Evolutionary conservation across 2,797 vertebrate species (phyloP), one percentile per base, ranked within the genome.

Genomic region (Onychomys leucogaster): DNA sequence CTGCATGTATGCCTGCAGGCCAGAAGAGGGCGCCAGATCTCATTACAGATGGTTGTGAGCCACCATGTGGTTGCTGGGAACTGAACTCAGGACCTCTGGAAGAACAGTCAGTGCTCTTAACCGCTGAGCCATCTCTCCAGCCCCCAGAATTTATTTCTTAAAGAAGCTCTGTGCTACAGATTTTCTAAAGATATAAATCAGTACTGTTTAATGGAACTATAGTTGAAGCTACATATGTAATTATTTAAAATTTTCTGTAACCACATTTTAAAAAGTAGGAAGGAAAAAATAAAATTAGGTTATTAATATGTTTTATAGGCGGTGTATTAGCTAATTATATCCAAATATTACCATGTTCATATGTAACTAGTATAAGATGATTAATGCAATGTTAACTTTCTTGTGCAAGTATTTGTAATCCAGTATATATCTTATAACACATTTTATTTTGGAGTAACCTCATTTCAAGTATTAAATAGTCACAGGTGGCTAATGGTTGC

Each of bases 231-330:
- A 90, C 9, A 5, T 93, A n/a, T 81, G 19, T 69, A 91, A 49
- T 34, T 84, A 82, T 96, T 96, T 29, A 92, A 89, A 81, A n/a
- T 82, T 88, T 69, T 81, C 6, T 69, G 49, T 89, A 85, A 55
- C 10, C 32, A 73, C 63, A 41, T 87, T 93, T 88, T 46, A 13
- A 71, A 88, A 84, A 94, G 25, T 59, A 75, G 69, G 65, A 86
- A 94, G 25, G 57, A 94, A 95, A 93, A 93, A 41, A 6, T 92
- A n/a, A 89, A 75, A 77, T 81, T 96, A 84, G 88, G 71, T 89
- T 91, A 78, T 71, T 88, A 73, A 55, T 78, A 55, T 76, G 21
- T 63, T 59, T 85, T 84, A 69, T 85, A 67, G 32, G 17, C 7
- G 65, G 17, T 84, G 37, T 23, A 19, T 75, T 94, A 94, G 93